Evolutionary conservation across 2,797 vertebrate genomes (phyloP).

Genomic region (Steatocranus sp.): DNA sequence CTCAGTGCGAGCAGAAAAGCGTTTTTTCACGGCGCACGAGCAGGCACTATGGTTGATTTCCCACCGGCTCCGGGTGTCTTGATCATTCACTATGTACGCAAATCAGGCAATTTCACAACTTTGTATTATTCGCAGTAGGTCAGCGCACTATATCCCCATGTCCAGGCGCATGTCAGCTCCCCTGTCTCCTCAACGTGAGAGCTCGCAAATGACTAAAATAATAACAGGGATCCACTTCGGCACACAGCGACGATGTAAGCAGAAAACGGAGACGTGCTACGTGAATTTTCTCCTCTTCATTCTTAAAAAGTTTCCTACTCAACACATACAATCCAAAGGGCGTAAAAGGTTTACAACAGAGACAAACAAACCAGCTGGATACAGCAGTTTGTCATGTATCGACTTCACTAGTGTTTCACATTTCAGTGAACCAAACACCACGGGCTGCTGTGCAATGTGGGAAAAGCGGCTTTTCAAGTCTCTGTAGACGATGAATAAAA

Average conservation of each 20-base stretch:
- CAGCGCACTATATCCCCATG: neutral
- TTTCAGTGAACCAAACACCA: conserved; percentile 23
- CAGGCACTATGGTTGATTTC: conserved; percentile 2
- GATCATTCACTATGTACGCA: conserved; percentile 15
- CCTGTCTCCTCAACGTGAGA: neutral
- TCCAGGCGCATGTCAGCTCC: conserved; percentile 39
- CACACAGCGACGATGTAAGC: neutral
- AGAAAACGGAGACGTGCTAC: conserved; percentile 15
- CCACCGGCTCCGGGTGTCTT: conserved; percentile 3
- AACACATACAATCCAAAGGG: conserved; percentile 8
- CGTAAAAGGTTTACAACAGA: neutral
- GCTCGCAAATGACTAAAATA: neutral
- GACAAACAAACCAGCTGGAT: conserved; percentile 33
- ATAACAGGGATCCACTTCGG: neutral
- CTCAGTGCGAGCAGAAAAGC: neutral
- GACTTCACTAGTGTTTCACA: conserved; percentile 33
- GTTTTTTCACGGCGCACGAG: conserved; percentile 4
- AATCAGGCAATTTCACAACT: conserved; percentile 18
- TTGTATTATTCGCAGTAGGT: neutral
- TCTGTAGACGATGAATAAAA: neutral
- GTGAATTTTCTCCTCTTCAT: conserved; percentile 73
- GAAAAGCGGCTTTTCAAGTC: conserved; percentile 4
- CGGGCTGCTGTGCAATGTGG: neutral
- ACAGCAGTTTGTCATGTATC: conserved; percentile 33
- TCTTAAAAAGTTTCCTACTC: conserved; percentile 55